Evolutionary conservation across 2,888 invertebrate species (phyloP).

Genomic region (Myopa testacea): DNA sequence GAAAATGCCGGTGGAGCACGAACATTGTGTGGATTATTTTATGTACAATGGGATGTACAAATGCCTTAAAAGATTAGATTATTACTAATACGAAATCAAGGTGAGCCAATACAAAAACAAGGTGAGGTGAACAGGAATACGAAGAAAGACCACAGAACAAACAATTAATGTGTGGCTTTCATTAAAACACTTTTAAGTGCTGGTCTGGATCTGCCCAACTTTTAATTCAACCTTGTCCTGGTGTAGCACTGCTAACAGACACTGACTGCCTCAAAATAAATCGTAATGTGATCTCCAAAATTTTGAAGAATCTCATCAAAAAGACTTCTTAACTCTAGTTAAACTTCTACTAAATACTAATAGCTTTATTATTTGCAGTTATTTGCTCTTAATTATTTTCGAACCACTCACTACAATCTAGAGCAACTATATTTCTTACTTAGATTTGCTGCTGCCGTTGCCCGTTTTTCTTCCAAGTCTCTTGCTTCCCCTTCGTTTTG

Average conservation of each 20-base stretch:
- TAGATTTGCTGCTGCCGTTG: conserved; percentile 16
- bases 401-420: conserved; percentile 26
- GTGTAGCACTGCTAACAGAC: not conserved
- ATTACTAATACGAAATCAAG: not conserved
- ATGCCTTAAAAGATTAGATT: not conserved
- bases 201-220: not conserved
- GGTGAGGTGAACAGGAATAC: conserved; percentile 4
- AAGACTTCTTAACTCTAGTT: not conserved
- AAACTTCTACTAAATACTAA: not conserved
- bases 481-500: conserved; percentile 18
- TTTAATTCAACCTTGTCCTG: conserved; percentile 22
- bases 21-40: not conserved
- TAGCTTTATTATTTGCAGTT: not conserved
- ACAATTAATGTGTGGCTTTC: not conserved
- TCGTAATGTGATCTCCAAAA: not conserved
- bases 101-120: not conserved
- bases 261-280: not conserved
- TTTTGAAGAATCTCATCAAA: not conserved
- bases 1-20: not conserved
- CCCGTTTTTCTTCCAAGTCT: conserved; percentile 5
- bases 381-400: not conserved
- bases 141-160: not conserved
- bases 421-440: conserved; percentile 32
- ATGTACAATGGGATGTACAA: too few species aligned
- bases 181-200: not conserved